Base-by-base conservation (phyloP, 1,140 invertebrate genomes). In the Chionoecetes opilio region DNA sequence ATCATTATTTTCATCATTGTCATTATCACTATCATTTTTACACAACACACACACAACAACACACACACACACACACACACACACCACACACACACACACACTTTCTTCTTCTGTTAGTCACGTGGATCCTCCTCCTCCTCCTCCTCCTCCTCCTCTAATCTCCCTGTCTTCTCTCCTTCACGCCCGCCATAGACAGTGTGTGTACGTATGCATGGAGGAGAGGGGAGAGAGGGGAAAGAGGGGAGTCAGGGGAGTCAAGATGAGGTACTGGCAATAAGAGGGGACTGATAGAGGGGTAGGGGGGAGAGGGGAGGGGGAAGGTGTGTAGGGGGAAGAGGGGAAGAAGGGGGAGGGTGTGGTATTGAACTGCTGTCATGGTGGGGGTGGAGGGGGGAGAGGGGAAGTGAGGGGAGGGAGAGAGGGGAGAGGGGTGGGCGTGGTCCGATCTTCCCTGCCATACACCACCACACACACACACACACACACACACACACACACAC, bases 321-420 rank as follows among this genome's bases (percentile, higher is more conserved):
- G n/a, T n/a, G 14, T 31, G 37, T 75, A 26, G 8, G 9, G 32
- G 93, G n/a, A n/a, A n/a, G n/a, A n/a, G n/a, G n/a, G n/a, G n/a
- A n/a, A n/a, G n/a, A n/a, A n/a, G n/a, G n/a, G n/a, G 63, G 89
- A 82, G 88, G 88, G 94, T 90, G 89, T 92, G 82, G 91, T 94
- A 94, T 91, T 94, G 94, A 92, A 82, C 89, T 94, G 89, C 26
- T 41, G 21, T 29, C 63, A 88, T 53, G 86, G 92, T 38, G 84
- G 85, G 2, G 46, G 46, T 29, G 38, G 41, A n/a, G 29, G 38
- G 84, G 92, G 29, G 37, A n/a, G 31, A 17, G 31, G 31, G 32
- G 31, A 31, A 21, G 29, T 14, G 32, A 31, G 63, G 29, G 31
- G 31, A 63, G 46, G 90, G 41, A 26, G 89, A 46, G 17, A 29